Base-by-base conservation (phyloP, 2,797 vertebrate genomes). In the Rhabdophis nuchalis region DNA sequence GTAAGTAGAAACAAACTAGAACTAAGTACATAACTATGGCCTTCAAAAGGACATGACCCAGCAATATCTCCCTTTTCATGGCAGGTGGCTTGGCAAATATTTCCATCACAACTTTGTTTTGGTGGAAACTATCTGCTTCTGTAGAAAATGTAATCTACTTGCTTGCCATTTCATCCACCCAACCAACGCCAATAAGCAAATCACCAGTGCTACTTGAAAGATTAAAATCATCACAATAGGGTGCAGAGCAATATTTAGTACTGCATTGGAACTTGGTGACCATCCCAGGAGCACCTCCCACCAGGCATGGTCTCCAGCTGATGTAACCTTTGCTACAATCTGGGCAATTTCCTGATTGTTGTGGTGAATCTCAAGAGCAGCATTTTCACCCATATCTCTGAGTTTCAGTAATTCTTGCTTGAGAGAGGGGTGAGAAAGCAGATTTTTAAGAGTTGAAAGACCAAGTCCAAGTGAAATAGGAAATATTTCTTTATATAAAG, bases 211-310 rank as follows among this genome's bases (percentile, higher is more conserved):
- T 20, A 92, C 14, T 54, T 92, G 91, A 86, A 92, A 86, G 9
- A 86, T 64, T 89, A 92, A 89, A 85, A 92, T 92, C 82, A 92
- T 60, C 50, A 92, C 88, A 89, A 92, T 92, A 52, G 91, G 91
- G 18, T 92, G 91, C 36, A 92, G 91, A 53, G 88, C 91, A 86
- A 92, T 86, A 89, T 89, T 92, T 53, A 92, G 58, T 53, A 89
- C 23, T 25, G 32, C 56, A 86, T 68, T 89, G 56, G 91, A 86
- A 64, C 88, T 92, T 85, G 91, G 91, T 18, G 91, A 92, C 91
- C 91, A 92, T 86, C 91, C 91, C 41, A 92, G 72, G 89, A 92
- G 91, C 58, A 89, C 77, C 16, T 92, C 91, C 91, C 91, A 92
- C 91, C 91, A 92, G 1, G 91, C 50, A 50, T 92, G 77, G 25